Evolutionary conservation across 2,113 vertebrate genomes (phyloP), one percentile per base, ranked within the genome.

Genomic region (Bos indicus): DNA sequence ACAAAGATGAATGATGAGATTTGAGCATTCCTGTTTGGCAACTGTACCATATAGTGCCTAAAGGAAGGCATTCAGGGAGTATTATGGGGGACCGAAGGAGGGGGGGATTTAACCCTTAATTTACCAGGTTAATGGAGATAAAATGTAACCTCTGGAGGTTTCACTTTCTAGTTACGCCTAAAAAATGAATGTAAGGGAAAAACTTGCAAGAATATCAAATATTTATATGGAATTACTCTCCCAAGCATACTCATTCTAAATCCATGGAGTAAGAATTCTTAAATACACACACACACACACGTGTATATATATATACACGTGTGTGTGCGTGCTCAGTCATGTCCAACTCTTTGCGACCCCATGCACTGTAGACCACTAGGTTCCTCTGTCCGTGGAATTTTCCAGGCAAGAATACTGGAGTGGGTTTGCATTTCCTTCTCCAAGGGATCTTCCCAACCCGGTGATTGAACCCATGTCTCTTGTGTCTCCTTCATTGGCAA

Each of bases 1-100:
- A 99, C 99, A 99, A 99, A 99, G 98, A 99, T 98, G 98, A 99
- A 99, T 99, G 98, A 98, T 92, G 98, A 98, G 98, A 98, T 99
- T 95, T 98, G 98, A 99, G 97, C 98, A 91, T 98, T 98, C 95
- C 90, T 98, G 82, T 98, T 98, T 97, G 98, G 98, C 98, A 98
- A 92, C 97, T 97, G 96, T 92, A 98, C 91, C 98, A 90, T 51
- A 93, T 97, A 98, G 64, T 98, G 98, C 98, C 98, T 98, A 71
- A 64, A 98, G 98, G 98, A 98, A 96, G 94, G 52, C 83, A 60
- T 11, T 94, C 74, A 88, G 62, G 94, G 43, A 85, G 4, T 56
- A 11, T 16, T 14, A 7, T 17, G 15, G 26, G 30, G 10, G 3
- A 23, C 48, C 40, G 21, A 3, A n/a, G 46, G 12, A 12, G 30